phyloP scores from a whole-genome alignment of 2,113 vertebrate species.

The Catharus minimus region DNA sequence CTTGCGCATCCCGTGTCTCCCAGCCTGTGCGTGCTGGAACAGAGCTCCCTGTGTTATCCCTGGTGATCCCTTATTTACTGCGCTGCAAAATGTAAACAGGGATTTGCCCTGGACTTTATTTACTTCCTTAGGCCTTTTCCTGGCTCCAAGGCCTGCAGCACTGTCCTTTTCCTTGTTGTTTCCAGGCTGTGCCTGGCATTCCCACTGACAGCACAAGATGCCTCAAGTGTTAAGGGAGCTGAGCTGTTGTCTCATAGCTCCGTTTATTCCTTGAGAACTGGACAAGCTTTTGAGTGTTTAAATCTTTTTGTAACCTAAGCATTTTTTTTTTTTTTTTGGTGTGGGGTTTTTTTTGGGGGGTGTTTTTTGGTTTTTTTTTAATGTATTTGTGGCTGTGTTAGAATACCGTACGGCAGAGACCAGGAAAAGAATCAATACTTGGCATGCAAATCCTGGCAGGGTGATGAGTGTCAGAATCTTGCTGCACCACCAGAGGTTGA shows the following conservation, averaged over 20 bases:
- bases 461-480: not conserved
- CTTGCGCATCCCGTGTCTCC: accelerated
- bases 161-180: not conserved
- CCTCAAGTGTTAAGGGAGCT: not conserved
- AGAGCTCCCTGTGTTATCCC: not conserved
- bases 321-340: accelerated
- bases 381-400: not conserved
- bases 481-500: not conserved
- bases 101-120: not conserved
- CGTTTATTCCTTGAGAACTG: not conserved
- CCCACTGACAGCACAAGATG: not conserved
- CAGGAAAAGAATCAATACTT: not conserved
- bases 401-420: not conserved
- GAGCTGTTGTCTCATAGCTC: not conserved
- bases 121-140: not conserved
- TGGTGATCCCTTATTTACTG: not conserved
- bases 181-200: not conserved
- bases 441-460: not conserved
- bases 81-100: not conserved
- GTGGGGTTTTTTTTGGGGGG: no score
- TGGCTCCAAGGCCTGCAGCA: not conserved
- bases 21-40: not conserved
- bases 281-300: not conserved
- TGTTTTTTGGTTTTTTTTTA: accelerated
- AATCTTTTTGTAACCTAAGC: accelerated